Evolutionary conservation across 1,140 invertebrate species (phyloP).

Genomic region (Brachionus manjavacas): DNA sequence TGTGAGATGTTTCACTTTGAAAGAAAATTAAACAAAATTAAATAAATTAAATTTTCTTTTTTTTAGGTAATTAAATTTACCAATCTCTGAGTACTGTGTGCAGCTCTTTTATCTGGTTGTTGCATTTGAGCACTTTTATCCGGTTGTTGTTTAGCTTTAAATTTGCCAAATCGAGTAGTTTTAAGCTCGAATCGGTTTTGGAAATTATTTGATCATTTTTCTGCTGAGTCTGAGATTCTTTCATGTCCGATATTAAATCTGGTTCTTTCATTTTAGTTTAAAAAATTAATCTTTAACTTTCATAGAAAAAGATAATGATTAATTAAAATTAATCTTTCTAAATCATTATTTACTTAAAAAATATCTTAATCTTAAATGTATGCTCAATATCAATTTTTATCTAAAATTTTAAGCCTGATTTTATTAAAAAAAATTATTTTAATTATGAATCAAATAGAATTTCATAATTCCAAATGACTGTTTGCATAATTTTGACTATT

Average conservation of each 20-base stretch:
- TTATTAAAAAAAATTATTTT: background rate
- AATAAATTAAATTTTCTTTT: background rate
- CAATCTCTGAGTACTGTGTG: constrained; percentile 36
- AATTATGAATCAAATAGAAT: background rate
- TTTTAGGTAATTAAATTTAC: background rate
- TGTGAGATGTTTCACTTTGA: constrained; percentile 76
- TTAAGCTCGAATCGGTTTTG: background rate
- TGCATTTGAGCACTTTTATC: constrained; percentile 18
- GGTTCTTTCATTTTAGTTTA: constrained; percentile 25
- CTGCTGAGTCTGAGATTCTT: background rate
- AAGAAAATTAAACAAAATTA: constrained; percentile 51
- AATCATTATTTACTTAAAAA: too few species aligned
- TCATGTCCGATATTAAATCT: constrained; percentile 39
- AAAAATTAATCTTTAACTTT: background rate
- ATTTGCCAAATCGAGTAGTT: background rate
- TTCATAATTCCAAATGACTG: background rate
- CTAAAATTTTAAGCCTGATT: too few species aligned
- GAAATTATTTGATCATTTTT: background rate
- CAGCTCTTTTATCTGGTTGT: constrained; percentile 42
- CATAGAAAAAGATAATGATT: background rate
- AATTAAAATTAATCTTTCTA: background rate
- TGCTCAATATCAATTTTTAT: too few species aligned
- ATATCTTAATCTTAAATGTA: too few species aligned
- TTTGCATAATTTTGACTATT: background rate
- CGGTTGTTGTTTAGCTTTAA: background rate